Evolutionary conservation across 1,140 invertebrate genomes (phyloP).

Genomic region (Lordiphosa stackelbergi): DNA sequence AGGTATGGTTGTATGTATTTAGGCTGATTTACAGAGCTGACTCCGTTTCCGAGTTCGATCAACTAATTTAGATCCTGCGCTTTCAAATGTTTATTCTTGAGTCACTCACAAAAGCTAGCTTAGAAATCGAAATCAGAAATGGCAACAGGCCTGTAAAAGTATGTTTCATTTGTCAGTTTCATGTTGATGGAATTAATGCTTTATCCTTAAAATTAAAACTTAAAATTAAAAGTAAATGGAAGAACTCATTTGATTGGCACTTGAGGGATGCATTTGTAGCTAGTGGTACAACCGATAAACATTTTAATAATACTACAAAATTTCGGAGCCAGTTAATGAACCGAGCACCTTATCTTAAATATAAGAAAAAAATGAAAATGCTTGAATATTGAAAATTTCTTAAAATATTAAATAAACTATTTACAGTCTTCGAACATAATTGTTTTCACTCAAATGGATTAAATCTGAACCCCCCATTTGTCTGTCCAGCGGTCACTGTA

Average conservation of each 20-base stretch:
- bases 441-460: slow-evolving; percentile 1
- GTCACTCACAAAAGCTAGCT: no score
- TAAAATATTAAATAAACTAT: slow-evolving; percentile 24
- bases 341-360: slow-evolving; percentile 19
- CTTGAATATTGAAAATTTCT: background rate
- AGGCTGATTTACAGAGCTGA: no score
- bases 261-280: slow-evolving; percentile 39
- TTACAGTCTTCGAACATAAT: slow-evolving; percentile 43
- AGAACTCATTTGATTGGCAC: slow-evolving; percentile 68
- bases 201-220: no score
- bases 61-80: no score
- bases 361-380: slow-evolving; percentile 2
- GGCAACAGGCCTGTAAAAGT: no score
- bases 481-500: slow-evolving; percentile 15
- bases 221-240: slow-evolving; percentile 29
- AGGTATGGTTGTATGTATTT: slow-evolving; percentile 2
- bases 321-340: slow-evolving; percentile 2
- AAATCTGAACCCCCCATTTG: slow-evolving; percentile 52
- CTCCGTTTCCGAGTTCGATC: no score
- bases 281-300: slow-evolving; percentile 51
- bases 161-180: no score
- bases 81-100: no score
- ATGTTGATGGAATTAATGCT: no score
- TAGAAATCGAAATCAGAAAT: no score
- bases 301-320: slow-evolving; percentile 45